These are phyloP conservation scores for Psophia crepitans DNA, from an alignment of 2,113 vertebrate genomes.

Conservation along the genomic window DNA sequence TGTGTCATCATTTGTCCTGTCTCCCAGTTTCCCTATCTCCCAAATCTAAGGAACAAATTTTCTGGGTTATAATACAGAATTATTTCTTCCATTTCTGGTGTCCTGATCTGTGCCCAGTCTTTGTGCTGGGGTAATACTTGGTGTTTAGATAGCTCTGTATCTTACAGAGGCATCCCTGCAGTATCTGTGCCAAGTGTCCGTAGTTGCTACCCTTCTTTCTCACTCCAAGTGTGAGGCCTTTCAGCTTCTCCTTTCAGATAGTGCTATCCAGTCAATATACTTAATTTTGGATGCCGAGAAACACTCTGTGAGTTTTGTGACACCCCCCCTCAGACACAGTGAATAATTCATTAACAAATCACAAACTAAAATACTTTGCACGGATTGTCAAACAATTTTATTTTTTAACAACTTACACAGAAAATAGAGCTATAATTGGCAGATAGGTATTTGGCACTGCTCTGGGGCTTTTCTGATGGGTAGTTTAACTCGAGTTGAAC, in stretches of 20 bases:
- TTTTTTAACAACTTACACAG: background rate
- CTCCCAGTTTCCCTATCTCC: background rate
- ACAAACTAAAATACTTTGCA: background rate
- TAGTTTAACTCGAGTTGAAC: background rate
- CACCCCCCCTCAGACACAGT: background rate
- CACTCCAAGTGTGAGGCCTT: background rate
- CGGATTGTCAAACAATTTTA: background rate
- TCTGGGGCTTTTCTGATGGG: background rate
- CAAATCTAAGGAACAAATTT: background rate
- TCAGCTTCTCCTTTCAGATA: background rate
- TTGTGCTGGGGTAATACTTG: background rate
- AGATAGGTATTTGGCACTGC: background rate
- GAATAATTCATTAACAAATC: background rate
- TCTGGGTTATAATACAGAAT: background rate
- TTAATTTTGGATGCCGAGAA: background rate
- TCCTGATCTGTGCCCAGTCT: background rate
- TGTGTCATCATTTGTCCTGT: background rate
- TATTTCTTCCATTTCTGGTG: background rate
- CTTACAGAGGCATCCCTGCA: background rate
- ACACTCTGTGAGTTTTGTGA: background rate
- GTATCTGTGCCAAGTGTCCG: background rate
- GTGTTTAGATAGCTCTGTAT: background rate
- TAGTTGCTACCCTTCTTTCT: background rate
- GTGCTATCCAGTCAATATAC: background rate
- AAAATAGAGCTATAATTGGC: background rate